phyloP scores from a whole-genome alignment of 2,797 vertebrate species.

The Rhabdophis nuchalis region DNA sequence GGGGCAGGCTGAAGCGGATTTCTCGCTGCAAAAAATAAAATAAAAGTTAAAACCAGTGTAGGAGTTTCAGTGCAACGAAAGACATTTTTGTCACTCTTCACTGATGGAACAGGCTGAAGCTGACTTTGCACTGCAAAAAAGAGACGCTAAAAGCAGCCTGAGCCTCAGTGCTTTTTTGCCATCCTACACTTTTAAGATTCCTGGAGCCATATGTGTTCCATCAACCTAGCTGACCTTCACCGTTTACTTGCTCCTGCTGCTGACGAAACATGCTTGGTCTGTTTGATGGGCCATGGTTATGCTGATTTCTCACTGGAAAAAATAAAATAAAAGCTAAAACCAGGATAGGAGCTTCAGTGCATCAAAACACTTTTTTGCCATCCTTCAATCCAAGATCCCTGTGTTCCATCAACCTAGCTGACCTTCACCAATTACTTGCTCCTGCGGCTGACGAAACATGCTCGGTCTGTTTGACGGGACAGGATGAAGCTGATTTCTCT shows the following conservation, averaged over 20 bases:
- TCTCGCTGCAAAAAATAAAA: background rate
- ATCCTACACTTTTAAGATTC: background rate
- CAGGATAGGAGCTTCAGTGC: too few species aligned
- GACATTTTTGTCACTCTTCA: too few species aligned
- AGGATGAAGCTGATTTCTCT: background rate
- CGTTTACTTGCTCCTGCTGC: background rate
- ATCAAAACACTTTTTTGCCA: background rate
- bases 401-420: background rate
- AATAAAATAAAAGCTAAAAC: background rate
- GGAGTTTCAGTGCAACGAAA: too few species aligned
- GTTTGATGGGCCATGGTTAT: background rate
- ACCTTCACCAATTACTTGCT: background rate
- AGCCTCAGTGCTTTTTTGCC: too few species aligned
- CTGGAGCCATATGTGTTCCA: background rate
- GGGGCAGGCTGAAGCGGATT: background rate
- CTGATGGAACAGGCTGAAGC: too few species aligned
- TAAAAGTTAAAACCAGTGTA: background rate
- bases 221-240: background rate
- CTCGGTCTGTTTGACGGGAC: background rate
- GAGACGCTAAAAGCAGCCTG: too few species aligned
- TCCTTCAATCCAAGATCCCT: background rate
- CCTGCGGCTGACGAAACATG: background rate
- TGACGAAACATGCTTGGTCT: background rate
- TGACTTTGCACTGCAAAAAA: too few species aligned
- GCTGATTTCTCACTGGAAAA: too few species aligned